These are phyloP conservation scores for Apis laboriosa DNA, from an alignment of 1,140 invertebrate genomes.

Conservation along the genomic window DNA sequence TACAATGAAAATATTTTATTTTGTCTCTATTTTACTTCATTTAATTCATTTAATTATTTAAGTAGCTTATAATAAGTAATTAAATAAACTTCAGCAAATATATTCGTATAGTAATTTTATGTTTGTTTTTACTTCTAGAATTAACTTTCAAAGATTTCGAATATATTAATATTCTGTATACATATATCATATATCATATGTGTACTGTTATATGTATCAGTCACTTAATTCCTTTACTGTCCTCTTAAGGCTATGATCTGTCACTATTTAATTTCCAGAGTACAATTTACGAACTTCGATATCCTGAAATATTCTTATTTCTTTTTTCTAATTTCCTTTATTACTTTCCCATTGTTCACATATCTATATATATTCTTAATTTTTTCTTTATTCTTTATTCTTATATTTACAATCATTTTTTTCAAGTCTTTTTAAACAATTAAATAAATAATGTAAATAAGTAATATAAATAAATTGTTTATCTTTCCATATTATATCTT, in stretches of 20 bases:
- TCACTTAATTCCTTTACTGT: neutral
- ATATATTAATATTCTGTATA: neutral
- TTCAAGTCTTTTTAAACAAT: neutral
- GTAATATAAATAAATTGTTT: neutral
- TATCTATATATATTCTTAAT: neutral
- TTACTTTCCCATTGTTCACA: neutral
- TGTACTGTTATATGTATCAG: too few species aligned
- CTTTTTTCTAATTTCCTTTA: slow-evolving; percentile 9
- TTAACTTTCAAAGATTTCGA: neutral
- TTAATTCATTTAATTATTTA: too few species aligned
- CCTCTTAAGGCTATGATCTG: slow-evolving; percentile 22
- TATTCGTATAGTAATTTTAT: neutral
- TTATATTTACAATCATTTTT: too few species aligned
- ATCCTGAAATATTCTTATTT: neutral
- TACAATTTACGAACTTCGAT: slow-evolving; percentile 24
- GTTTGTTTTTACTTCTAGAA: neutral
- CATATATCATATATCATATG: too few species aligned
- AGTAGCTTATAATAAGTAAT: too few species aligned
- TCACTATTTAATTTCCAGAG: slow-evolving; percentile 47
- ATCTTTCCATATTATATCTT: neutral
- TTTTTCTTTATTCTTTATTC: neutral
- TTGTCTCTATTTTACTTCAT: too few species aligned
- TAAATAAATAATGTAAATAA: neutral
- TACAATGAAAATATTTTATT: too few species aligned
- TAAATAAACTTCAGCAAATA: too few species aligned